A percentile compares a stretch with the other conserved stretches of the same genome.
phyloP scores from a whole-genome alignment of 1,140 invertebrate species.

The Panonychus citri region DNA sequence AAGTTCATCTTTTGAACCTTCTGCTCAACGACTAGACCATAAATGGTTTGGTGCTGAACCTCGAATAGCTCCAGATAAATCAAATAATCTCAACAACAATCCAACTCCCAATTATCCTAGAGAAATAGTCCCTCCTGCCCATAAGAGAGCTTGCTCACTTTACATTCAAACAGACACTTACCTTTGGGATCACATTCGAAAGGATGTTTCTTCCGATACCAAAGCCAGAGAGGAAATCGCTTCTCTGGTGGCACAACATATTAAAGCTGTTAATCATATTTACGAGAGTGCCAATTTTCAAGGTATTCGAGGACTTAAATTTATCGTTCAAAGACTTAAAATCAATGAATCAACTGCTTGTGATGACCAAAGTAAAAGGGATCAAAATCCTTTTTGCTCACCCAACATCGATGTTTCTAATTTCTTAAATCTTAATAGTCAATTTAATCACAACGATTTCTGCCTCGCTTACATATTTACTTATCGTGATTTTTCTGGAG shows the following conservation, averaged over 20 bases:
- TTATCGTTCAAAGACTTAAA: conserved; percentile 90
- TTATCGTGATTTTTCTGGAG: conserved; percentile 83
- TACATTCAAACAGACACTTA: conserved; percentile 94
- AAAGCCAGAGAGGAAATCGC: conserved; percentile 90
- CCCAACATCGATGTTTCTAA: conserved; percentile 98
- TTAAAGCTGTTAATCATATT: conserved; percentile 93
- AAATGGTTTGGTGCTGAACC: not conserved
- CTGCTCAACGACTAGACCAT: not conserved
- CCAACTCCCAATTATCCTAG: not conserved
- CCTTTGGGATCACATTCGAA: conserved; percentile 71
- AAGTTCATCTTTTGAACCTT: not conserved
- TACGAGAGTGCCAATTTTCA: conserved; percentile 85
- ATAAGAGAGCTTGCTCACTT: conserved; percentile 25
- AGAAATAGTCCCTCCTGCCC: not conserved
- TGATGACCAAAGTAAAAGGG: conserved; percentile 30
- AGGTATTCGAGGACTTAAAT: conserved; percentile 81
- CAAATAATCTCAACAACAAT: not conserved
- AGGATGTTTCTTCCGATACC: conserved; percentile 31
- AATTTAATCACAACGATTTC: conserved; percentile 87
- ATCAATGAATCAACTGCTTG: conserved; percentile 73
- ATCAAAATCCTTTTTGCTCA: conserved; percentile 77
- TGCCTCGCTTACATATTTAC: conserved; percentile 97
- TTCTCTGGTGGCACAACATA: conserved; percentile 87
- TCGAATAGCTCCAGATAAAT: not conserved
- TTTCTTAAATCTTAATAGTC: conserved; percentile 89